Evolutionary conservation across 2,113 vertebrate genomes (phyloP).

Genomic region (Meriones unguiculatus): DNA sequence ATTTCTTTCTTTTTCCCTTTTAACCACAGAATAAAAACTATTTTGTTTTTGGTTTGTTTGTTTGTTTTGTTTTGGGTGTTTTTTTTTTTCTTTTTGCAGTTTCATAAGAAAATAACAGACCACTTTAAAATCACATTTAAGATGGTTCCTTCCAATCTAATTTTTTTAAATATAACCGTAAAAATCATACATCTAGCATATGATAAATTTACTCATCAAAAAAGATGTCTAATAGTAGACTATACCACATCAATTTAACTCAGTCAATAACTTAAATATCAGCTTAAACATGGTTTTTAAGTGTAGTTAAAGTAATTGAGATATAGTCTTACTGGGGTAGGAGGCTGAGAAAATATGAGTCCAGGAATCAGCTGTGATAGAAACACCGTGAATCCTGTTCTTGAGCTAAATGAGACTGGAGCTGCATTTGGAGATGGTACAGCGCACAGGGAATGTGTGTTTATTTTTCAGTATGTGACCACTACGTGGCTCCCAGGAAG

Average conservation of each 20-base stretch:
- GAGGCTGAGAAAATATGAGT: background rate
- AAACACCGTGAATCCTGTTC: background rate
- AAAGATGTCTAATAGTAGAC: conserved; percentile 1
- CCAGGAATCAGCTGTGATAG: conserved; percentile 32
- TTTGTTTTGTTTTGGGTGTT: background rate
- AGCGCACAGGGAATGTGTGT: background rate
- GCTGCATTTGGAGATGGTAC: background rate
- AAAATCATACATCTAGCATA: background rate
- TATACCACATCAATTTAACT: background rate
- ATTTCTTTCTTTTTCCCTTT: background rate
- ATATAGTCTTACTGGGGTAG: conserved; percentile 46
- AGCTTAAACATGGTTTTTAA: conserved; percentile 31
- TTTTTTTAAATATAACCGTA: conserved; percentile 37
- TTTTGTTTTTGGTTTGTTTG: background rate
- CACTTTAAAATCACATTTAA: conserved; percentile 29
- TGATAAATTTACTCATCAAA: background rate
- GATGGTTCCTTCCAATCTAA: background rate
- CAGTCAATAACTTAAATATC: conserved; percentile 22
- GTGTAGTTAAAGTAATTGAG: conserved; percentile 60
- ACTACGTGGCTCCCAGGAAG: conserved; percentile 11
- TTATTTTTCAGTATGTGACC: background rate
- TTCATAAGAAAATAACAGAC: conserved; percentile 11
- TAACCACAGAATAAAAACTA: background rate
- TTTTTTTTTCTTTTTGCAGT: background rate
- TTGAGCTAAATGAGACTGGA: conserved; percentile 36